Conservation (phyloP, 1,140 invertebrate species). For the Sogatella furcifera region DNA sequence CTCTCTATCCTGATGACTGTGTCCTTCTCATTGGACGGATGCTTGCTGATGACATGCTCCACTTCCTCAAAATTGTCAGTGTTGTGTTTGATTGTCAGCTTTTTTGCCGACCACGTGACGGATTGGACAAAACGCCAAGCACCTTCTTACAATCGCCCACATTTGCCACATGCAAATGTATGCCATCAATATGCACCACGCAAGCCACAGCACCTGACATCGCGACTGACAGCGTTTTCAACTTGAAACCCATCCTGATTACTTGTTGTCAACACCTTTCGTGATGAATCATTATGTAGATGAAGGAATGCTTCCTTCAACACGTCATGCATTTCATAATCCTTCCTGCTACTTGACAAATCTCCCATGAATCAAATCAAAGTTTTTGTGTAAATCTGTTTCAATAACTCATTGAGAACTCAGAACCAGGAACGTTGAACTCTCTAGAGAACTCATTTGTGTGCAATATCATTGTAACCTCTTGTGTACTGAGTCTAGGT, state of each 20-base stretch:
- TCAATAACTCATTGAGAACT: no score
- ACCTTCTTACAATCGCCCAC: slow-evolving; percentile 87
- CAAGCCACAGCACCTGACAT: slow-evolving; percentile 76
- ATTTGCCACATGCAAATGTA: slow-evolving; percentile 79
- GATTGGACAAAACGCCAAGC: slow-evolving; percentile 65
- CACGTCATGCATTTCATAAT: slow-evolving; percentile 62
- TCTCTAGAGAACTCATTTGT: slow-evolving; percentile 72
- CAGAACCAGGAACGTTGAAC: slow-evolving; percentile 47
- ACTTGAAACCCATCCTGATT: slow-evolving; percentile 32
- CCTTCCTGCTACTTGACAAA: slow-evolving; percentile 32
- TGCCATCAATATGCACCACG: slow-evolving; percentile 74
- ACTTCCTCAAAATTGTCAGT: slow-evolving; percentile 81
- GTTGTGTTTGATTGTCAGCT: slow-evolving; percentile 81
- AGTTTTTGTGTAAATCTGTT: slow-evolving; percentile 56
- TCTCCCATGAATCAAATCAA: slow-evolving; percentile 41
- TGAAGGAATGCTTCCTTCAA: slow-evolving; percentile 55
- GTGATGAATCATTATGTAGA: slow-evolving; percentile 68
- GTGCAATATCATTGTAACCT: slow-evolving; percentile 53
- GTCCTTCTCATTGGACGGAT: slow-evolving; percentile 73
- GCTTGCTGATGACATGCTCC: slow-evolving; percentile 62
- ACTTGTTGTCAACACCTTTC: slow-evolving; percentile 23
- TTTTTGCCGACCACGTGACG: slow-evolving; percentile 63
- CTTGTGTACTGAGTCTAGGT: slow-evolving; percentile 15
- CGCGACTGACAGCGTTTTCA: slow-evolving; percentile 69
- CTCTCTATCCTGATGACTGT: slow-evolving; percentile 82